Base-by-base conservation (phyloP, 2,113 vertebrate species). In the Scopus umbretta region DNA sequence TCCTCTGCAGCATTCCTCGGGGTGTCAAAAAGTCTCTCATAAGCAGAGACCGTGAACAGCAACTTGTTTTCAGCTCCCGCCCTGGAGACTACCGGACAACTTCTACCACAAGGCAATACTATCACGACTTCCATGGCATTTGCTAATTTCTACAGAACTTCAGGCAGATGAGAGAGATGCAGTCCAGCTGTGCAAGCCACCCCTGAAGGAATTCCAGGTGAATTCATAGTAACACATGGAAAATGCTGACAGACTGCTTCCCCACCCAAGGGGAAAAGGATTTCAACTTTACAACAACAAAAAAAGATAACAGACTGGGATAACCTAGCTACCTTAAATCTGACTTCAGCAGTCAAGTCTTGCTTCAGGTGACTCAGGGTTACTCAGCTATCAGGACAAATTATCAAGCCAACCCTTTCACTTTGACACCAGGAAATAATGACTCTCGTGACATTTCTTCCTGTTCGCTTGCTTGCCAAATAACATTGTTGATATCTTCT, bases 341-440 rank as follows among this genome's bases (percentile, higher is more conserved):
- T 68, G 65, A 76, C 85, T 93, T 80, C 56, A 93, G 85, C 78
- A 68, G 84, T 79, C 66, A 94, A 38, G 59, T 56, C 62, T 72
- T 72, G 73, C 73, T 80, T 90, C 0, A 0, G 45, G 71, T 96
- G 88, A 96, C 66, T 88, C 93, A 92, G 55, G 63, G 63, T 96
- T 95, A 95, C 59, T 92, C 85, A 96, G 79, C 67, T 96, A 95
- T 96, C 93, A 92, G 63, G 85, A 70, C 79, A 93, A 88, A 78
- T 94, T 80, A 94, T 94, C 88, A 88, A 94, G 78, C 89, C 92
- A 95, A 86, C n/a, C 90, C 93, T 97, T 95, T 96, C 94, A 93
- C 96, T 94, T 74, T 83, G 90, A 94, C 96, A 97, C 75, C 30
- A 66, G 93, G 85, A 94, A 92, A 94, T 88, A 80, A 94, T 76